Base-by-base conservation (phyloP, 1,140 invertebrate genomes). In the Trissolcus basalis region DNA sequence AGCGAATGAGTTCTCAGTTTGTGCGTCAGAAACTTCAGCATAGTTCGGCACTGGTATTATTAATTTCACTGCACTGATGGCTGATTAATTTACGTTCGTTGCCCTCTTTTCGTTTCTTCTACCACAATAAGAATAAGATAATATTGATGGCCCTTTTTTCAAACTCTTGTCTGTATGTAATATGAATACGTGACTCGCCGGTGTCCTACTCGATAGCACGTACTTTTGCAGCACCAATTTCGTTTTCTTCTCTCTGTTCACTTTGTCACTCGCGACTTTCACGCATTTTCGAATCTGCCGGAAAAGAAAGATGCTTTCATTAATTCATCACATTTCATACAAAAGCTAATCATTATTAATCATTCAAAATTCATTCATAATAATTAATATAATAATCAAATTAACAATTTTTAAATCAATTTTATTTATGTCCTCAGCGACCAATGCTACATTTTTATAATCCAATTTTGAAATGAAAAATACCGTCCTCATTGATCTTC, bases 21-120 rank as follows among this genome's bases (percentile, higher is more conserved):
- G 88, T 93, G 92, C 83, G 93, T 93, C 84, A 94, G 90, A 89
- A 93, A 93, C 89, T 93, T 94, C 89, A 94, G 92, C 92, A 94
- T 94, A 89, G 90, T 91, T 91, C 81, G 67, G 75, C 75, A 71
- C 75, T 74, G 70, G 76, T 80, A 69, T 73, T 77, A 77, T 74
- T 27, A 27, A 27, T 71, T 58, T 69, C 67, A 77, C 75, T 59
- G 41, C 50, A 63, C 63, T 71, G 44, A 27, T 27, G 19, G 19
- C 33, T 60, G 50, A 61, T 69, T 56, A 71, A 49, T 49, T n/a
- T 55, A 63, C 45, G 47, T 65, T 71, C 51, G 68, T 71, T 63
- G 45, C 45, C 49, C 48, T 59, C 53, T 58, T 53, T 58, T 49
- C 13, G 9, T 59, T 6, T 32, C 32, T 36, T 49, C 13, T 60